A percentile compares a stretch with the other conserved stretches of the same genome.
phyloP scores from a whole-genome alignment of 92 coral and sea anemone species.

The Parazoanthus darwini region DNA sequence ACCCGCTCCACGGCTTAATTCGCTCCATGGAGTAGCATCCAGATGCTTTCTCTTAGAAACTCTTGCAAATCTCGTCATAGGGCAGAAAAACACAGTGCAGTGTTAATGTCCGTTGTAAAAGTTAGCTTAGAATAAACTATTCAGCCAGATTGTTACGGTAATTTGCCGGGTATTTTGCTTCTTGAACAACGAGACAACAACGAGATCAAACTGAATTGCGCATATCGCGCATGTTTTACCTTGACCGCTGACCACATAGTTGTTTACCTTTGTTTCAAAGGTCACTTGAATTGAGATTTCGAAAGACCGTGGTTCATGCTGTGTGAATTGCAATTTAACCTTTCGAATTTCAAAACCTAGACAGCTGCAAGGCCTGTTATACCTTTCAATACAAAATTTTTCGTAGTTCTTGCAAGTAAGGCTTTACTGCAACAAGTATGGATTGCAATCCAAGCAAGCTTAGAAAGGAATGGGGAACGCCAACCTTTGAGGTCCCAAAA shows the following conservation, averaged over 20 bases:
- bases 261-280: background rate
- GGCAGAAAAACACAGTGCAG: background rate
- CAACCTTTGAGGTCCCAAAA: constrained; percentile 58
- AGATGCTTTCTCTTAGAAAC: constrained; percentile 75
- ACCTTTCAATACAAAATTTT: background rate
- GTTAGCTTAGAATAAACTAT: background rate
- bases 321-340: too few relatives aligned
- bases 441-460: constrained; percentile 58
- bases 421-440: constrained; percentile 1
- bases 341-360: background rate
- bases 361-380: background rate
- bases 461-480: constrained; percentile 66
- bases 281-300: background rate
- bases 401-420: background rate
- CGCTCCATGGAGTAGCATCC: constrained; percentile 92
- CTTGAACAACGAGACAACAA: background rate
- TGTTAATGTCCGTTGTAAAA: background rate
- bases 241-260: constrained; percentile 7
- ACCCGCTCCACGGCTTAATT: constrained; percentile 52
- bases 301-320: background rate
- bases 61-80: constrained; percentile 97
- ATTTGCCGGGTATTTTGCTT: too few relatives aligned
- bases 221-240: background rate
- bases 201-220: background rate
- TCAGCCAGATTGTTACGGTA: background rate